These are phyloP conservation scores for Dichetophora obliterata DNA, from an alignment of 2,888 invertebrate genomes.

Conservation along the genomic window DNA sequence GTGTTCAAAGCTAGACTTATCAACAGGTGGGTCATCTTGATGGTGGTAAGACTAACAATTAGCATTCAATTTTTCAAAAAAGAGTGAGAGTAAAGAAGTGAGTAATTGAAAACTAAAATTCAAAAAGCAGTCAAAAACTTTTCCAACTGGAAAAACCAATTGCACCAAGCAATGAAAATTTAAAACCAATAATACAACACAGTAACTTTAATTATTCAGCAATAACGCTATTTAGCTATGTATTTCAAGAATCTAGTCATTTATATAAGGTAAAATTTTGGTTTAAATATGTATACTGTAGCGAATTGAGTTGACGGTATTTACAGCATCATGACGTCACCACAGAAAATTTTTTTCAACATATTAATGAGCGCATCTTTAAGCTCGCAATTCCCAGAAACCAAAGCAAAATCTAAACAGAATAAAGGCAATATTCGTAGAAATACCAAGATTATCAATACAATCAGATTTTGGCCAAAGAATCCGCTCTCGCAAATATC, in stretches of 20 bases:
- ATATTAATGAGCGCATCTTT: too few relatives aligned
- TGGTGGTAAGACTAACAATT: neutral
- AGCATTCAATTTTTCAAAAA: neutral
- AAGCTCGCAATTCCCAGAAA: too few relatives aligned
- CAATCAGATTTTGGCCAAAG: neutral
- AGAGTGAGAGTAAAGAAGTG: neutral
- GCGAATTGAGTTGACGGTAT: neutral
- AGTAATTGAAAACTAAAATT: neutral
- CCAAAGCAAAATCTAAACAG: too few relatives aligned
- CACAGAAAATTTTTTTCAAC: neutral
- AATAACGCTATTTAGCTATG: neutral
- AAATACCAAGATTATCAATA: neutral
- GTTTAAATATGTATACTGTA: too few relatives aligned
- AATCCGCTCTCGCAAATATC: neutral
- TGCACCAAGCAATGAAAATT: neutral
- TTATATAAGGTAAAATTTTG: neutral
- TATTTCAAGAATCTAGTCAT: neutral
- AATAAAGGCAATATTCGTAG: neutral
- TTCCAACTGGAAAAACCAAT: neutral
- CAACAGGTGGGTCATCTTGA: conserved; percentile 28
- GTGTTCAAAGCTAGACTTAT: conserved; percentile 3
- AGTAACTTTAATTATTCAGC: neutral
- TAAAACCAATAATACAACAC: neutral
- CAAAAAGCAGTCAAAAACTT: too few relatives aligned
- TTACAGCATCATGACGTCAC: neutral